phyloP scores from a whole-genome alignment of 2,113 vertebrate genomes.

The Hippocampus abdominalis region DNA sequence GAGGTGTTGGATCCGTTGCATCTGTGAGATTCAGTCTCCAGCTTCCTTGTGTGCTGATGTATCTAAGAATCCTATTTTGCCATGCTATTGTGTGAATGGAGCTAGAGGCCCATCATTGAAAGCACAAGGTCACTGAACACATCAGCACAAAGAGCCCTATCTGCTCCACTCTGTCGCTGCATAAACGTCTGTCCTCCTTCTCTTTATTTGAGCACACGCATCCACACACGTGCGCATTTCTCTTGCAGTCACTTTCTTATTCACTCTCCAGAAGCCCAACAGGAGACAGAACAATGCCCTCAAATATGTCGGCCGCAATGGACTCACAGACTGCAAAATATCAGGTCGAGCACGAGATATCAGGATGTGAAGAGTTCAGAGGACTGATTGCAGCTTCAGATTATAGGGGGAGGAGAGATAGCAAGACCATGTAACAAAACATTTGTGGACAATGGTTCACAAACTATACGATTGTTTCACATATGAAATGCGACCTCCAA shows the following conservation, averaged over 20 bases:
- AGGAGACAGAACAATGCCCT: conserved; percentile 58
- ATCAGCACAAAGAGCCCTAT: conserved; percentile 61
- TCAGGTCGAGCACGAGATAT: conserved; percentile 44
- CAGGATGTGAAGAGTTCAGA: conserved; percentile 20
- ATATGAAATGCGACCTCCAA: too few species aligned
- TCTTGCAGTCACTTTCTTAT: conserved; percentile 41
- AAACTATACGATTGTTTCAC: too few species aligned
- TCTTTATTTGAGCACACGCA: conserved; percentile 30
- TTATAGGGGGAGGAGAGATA: conserved; percentile 18
- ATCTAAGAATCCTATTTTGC: conserved; percentile 66
- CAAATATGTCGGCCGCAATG: conserved; percentile 51
- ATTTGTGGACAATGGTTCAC: not conserved
- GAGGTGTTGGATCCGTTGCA: conserved; percentile 38
- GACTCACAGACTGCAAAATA: conserved; percentile 49
- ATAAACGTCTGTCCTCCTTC: conserved; percentile 21
- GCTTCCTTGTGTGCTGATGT: conserved; percentile 52
- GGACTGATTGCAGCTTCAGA: conserved; percentile 41
- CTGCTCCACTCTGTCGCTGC: conserved; percentile 45
- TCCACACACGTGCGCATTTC: conserved; percentile 22
- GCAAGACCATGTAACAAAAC: not conserved
- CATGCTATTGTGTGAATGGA: conserved; percentile 58
- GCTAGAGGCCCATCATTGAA: conserved; percentile 61
- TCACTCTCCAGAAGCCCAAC: conserved; percentile 47
- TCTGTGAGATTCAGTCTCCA: conserved; percentile 48
- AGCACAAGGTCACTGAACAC: conserved; percentile 66